These are phyloP conservation scores for Grammomys dolichurus DNA, from an alignment of 2,113 vertebrate species.

Conservation along the genomic window DNA sequence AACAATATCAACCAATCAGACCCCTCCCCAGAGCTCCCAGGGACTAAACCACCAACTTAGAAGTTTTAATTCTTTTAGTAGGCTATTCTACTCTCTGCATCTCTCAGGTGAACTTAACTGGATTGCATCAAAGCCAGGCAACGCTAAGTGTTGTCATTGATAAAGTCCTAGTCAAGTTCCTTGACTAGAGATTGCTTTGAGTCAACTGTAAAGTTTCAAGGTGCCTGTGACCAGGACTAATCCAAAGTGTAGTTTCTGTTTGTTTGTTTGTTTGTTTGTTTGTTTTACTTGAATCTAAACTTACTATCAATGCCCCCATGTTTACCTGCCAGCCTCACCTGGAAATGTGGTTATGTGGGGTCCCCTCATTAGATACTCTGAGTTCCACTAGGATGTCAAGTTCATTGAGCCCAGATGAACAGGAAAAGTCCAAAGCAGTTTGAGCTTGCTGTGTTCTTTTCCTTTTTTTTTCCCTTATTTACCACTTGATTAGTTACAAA, in stretches of 20 bases:
- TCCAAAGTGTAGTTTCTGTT: background rate
- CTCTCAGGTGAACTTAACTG: background rate
- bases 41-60: no score
- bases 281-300: slow-evolving; percentile 15
- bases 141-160: background rate
- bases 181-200: background rate
- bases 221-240: background rate
- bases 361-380: background rate
- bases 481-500: background rate
- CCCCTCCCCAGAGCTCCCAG: no score
- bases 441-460: background rate
- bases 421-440: slow-evolving; percentile 22
- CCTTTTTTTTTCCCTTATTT: background rate
- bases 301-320: background rate
- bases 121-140: background rate
- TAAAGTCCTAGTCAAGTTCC: background rate
- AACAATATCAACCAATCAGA: no score
- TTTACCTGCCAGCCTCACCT: background rate
- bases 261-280: no score
- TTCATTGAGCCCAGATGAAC: background rate
- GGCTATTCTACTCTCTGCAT: background rate
- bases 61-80: background rate
- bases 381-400: background rate
- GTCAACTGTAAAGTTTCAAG: background rate
- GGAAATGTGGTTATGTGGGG: background rate